phyloP scores from a whole-genome alignment of 2,113 vertebrate genomes.

The Siniperca chuatsi region DNA sequence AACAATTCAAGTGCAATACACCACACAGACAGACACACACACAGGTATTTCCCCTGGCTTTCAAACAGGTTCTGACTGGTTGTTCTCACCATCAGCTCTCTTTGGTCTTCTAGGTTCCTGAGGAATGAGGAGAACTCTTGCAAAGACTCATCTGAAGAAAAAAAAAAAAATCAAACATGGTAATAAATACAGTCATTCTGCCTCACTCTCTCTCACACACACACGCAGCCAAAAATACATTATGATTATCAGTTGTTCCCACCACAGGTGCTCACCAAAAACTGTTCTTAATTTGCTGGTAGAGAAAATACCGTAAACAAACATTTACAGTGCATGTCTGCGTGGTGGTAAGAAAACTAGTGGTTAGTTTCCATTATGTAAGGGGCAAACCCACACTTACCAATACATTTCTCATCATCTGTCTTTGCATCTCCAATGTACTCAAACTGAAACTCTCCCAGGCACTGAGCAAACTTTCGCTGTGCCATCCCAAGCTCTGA shows the following conservation, averaged over 20 bases:
- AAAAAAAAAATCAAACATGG: constrained; percentile 6
- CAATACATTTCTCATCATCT: constrained; percentile 94
- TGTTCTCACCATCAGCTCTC: constrained; percentile 95
- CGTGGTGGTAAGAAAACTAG: constrained; percentile 13
- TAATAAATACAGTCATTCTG: background rate
- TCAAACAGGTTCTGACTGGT: constrained; percentile 59
- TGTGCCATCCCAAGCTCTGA: constrained; percentile 93
- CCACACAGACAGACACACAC: background rate
- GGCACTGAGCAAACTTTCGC: constrained; percentile 94
- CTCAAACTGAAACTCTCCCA: constrained; percentile 96
- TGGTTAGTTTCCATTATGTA: constrained; percentile 21
- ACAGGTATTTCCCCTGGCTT: constrained; percentile 45
- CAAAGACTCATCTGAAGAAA: constrained; percentile 92
- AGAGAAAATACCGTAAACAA: constrained; percentile 47
- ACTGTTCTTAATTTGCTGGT: constrained; percentile 45
- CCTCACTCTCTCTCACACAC: background rate
- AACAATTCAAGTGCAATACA: constrained; percentile 5
- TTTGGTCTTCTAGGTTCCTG: constrained; percentile 95
- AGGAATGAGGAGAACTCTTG: constrained; percentile 95
- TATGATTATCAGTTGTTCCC: constrained; percentile 34
- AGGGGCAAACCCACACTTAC: constrained; percentile 80
- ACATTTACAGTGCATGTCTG: constrained; percentile 45
- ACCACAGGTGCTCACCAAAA: constrained; percentile 19
- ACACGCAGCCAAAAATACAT: background rate
- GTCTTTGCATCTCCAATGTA: constrained; percentile 98